Base-by-base conservation (phyloP, 2,888 invertebrate species). In the Gortyna flavago region DNA sequence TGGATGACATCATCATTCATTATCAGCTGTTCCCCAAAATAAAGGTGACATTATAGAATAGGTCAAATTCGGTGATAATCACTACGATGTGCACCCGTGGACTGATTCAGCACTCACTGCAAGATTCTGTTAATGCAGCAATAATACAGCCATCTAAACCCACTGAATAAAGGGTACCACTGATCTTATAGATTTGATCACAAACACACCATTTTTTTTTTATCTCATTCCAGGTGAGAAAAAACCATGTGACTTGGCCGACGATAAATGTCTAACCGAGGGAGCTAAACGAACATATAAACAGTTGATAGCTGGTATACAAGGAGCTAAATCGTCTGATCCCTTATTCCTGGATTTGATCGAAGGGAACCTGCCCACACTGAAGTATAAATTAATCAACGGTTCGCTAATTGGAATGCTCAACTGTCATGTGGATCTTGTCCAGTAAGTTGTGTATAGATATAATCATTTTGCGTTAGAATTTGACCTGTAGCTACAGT, bases 341-440 rank as follows among this genome's bases (percentile, higher is more conserved):
- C 76, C 76, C 2, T 64, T 77, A 65, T 18, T 2, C 18, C 6
- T 77, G n/a, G 59, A 61, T 75, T 75, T 75, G 11, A 59, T 77
- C 35, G 75, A 75, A 48, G 54, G 35, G 0, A 48, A 75, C 48
- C 48, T 77, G 25, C 76, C 76, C 38, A 66, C 75, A 59, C 29
- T 77, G 44, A 75, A 75, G 38, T 75, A 77, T 38, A 75, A 44
- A 48, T 51, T 59, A 32, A 66, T 48, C 3, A 75, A 77, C 38
- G 65, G 25, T n/a, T 38, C 44, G 9, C 21, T 77, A 0, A 3
- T 18, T 48, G 75, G 76, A 38, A 75, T 77, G 75, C 35, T 48
- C 18, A 59, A 75, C 38, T 77, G 76, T 59, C 8, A 38, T 6
- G 75, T 76, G 25, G 75, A 57, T 32, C 35, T 75, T 29, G 44